Conservation (phyloP, 35 echinoderm and acorn worm species). For the Antedon bifida region DNA sequence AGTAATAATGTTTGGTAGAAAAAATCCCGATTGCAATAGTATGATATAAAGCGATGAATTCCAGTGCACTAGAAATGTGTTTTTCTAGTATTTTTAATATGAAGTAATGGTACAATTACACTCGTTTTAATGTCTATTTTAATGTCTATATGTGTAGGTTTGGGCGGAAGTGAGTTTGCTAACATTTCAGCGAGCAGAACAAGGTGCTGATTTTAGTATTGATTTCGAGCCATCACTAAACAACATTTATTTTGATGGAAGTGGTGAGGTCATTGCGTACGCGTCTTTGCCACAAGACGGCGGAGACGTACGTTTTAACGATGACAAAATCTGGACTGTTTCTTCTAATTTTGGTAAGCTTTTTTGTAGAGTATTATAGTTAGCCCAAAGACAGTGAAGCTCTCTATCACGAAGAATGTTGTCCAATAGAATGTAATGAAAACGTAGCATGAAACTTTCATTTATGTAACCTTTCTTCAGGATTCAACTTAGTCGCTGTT, state of each 20-base stretch:
- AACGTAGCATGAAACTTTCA: too few relatives aligned
- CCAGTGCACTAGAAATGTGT: too few relatives aligned
- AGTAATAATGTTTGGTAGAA: too few relatives aligned
- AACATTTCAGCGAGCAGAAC: conserved; percentile 25
- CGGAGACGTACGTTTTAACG: conserved; percentile 58
- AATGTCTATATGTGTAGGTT: conserved; percentile 26
- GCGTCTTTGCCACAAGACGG: conserved; percentile 52
- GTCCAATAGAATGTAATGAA: too few relatives aligned
- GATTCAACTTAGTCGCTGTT: conserved; percentile 57
- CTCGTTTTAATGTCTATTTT: too few relatives aligned
- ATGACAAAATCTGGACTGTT: conserved; percentile 49
- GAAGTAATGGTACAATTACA: too few relatives aligned
- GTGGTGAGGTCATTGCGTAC: conserved; percentile 50
- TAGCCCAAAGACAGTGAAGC: too few relatives aligned
- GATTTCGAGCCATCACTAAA: conserved; percentile 21
- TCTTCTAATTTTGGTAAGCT: conserved; percentile 18
- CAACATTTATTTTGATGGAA: conserved; percentile 48
- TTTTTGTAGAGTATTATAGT: too few relatives aligned
- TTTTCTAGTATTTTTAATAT: too few relatives aligned
- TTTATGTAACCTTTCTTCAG: background rate
- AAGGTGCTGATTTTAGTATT: conserved; percentile 42
- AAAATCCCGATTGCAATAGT: too few relatives aligned
- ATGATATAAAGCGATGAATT: too few relatives aligned
- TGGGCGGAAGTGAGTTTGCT: conserved; percentile 51
- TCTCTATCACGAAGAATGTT: too few relatives aligned